phyloP scores from a whole-genome alignment of 2,888 invertebrate species.

The Subacronicta megacephala region DNA sequence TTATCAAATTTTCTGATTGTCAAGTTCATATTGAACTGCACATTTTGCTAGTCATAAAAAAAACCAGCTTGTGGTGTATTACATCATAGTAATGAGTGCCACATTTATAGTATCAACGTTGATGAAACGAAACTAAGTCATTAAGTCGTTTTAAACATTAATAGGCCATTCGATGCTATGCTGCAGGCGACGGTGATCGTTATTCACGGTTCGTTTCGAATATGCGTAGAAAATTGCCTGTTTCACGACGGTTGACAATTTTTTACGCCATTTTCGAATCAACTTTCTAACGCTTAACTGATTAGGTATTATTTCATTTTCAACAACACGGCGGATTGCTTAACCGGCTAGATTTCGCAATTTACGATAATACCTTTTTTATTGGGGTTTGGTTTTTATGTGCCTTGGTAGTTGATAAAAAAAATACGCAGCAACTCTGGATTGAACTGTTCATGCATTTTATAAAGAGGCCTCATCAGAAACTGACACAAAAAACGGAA shows the following conservation, averaged over 20 bases:
- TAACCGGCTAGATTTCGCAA: not conserved
- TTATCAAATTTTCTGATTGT: not conserved
- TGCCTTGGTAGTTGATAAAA: no score
- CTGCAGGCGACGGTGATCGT: constrained; percentile 29
- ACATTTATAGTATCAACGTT: constrained; percentile 29
- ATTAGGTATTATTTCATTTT: constrained; percentile 48
- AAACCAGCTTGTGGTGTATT: no score
- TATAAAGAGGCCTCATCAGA: no score
- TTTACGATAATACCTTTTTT: not conserved
- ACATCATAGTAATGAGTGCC: constrained; percentile 18
- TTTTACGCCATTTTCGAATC: constrained; percentile 63
- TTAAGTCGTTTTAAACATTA: constrained; percentile 49
- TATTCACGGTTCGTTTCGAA: constrained; percentile 59
- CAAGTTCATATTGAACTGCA: constrained; percentile 6
- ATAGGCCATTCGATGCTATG: constrained; percentile 56
- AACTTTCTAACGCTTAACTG: constrained; percentile 59
- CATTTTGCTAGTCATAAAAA: constrained; percentile 4
- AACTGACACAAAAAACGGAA: not conserved
- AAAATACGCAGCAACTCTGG: no score
- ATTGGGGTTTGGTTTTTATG: no score
- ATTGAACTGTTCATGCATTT: no score
- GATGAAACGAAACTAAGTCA: constrained; percentile 35
- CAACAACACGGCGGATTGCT: constrained; percentile 24
- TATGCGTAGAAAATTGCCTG: constrained; percentile 61
- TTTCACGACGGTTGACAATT: constrained; percentile 66